phyloP scores from a whole-genome alignment of 2,888 invertebrate species.

The Dasypolia templi region DNA sequence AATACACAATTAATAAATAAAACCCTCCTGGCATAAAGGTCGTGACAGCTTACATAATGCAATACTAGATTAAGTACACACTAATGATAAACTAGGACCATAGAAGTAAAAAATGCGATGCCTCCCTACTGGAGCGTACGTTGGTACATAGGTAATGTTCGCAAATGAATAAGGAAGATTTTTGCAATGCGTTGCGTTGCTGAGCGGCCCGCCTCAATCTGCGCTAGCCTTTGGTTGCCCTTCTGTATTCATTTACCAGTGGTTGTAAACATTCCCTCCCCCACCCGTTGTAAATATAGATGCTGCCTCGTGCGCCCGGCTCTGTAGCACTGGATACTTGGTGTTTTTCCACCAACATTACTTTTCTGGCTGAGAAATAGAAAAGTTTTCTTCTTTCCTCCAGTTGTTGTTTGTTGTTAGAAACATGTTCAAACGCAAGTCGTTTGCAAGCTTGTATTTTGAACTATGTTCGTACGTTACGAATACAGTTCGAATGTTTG shows the following conservation, averaged over 20 bases:
- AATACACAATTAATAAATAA: neutral
- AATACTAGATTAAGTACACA: too few relatives aligned
- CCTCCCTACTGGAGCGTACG: neutral
- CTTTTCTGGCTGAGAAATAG: slow-evolving; percentile 26
- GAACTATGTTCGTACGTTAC: too few relatives aligned
- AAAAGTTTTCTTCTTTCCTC: slow-evolving; percentile 3
- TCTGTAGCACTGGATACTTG: slow-evolving; percentile 45
- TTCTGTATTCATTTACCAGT: slow-evolving; percentile 17
- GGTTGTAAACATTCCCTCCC: slow-evolving; percentile 50
- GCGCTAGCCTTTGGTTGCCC: slow-evolving; percentile 4
- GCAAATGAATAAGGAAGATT: neutral
- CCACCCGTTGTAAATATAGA: slow-evolving; percentile 58
- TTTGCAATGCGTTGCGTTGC: neutral
- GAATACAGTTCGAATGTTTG: too few relatives aligned
- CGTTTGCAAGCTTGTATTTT: neutral
- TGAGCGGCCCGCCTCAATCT: too few relatives aligned
- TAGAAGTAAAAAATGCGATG: neutral
- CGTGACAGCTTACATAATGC: too few relatives aligned
- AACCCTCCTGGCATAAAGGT: too few relatives aligned
- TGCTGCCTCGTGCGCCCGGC: slow-evolving; percentile 46
- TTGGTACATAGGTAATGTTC: neutral
- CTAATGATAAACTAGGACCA: too few relatives aligned
- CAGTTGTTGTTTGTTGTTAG: neutral
- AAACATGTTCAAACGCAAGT: neutral
- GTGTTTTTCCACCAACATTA: slow-evolving; percentile 21